A percentile compares a stretch with the other conserved stretches of the same genome.
Conservation (phyloP, 2,113 vertebrate genomes). For the Erpornis zantholeuca region DNA sequence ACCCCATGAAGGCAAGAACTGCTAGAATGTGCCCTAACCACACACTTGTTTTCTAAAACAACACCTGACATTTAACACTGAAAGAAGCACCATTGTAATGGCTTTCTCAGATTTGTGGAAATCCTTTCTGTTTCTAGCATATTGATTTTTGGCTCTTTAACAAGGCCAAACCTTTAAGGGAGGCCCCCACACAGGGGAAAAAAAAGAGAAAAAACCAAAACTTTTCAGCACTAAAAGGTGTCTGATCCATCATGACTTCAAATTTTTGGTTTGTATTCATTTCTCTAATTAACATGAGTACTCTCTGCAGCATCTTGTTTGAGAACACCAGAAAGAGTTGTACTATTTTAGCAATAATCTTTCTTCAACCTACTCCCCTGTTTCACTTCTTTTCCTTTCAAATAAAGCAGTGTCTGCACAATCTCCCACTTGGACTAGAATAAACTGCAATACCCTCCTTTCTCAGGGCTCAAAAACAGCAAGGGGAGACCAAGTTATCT, state of each 20-base stretch:
- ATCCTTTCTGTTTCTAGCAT: neutral
- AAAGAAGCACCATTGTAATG: neutral
- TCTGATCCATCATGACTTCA: neutral
- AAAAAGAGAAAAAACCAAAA: neutral
- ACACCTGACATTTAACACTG: neutral
- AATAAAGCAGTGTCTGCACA: neutral
- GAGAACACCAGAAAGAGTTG: neutral
- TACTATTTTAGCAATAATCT: neutral
- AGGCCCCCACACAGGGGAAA: neutral
- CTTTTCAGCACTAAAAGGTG: neutral
- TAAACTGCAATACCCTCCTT: fast-evolving
- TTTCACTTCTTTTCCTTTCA: neutral
- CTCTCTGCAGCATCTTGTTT: neutral
- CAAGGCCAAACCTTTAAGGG: neutral
- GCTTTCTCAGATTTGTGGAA: neutral
- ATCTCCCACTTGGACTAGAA: neutral
- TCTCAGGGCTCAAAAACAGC: neutral
- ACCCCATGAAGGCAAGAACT: neutral
- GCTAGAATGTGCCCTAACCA: fast-evolving
- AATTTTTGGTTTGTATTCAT: neutral
- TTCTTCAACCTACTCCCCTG: neutral
- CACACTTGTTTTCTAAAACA: neutral
- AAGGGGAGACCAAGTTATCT: neutral
- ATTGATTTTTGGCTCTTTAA: neutral
- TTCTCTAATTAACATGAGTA: neutral